Base-by-base conservation (phyloP, 2,888 invertebrate genomes). In the Pediacus dermestoides region DNA sequence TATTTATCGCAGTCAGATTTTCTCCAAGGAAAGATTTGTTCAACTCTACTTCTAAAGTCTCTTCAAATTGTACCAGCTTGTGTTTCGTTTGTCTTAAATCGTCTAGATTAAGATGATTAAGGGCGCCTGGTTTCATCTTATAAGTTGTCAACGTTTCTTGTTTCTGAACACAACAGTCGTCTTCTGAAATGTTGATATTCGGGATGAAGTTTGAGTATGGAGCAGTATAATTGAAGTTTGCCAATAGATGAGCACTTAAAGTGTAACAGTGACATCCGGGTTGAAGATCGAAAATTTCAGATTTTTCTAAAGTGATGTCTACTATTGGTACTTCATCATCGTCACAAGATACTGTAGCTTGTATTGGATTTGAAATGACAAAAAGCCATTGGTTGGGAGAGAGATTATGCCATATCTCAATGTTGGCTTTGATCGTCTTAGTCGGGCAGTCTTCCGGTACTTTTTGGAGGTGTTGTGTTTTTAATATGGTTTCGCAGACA, bases 1-100 rank as follows among this genome's bases (percentile, higher is more conserved):
- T n/a, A n/a, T n/a, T n/a, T n/a, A n/a, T n/a, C n/a, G n/a, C n/a
- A n/a, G n/a, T n/a, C n/a, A n/a, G 35, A 9, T 47, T 46, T 6
- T 13, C 25, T 11, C 39, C 40, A 8, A 48, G 39, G 16, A 46
- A 46, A 13, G 50, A 39, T 18, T 46, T 36, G n/a, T 46, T 50
- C 2, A 50, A 25, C 16, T 40, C 34, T 11, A 44, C 34, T 6
- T 42, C 39, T 1, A 50, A 12, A 7, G 42, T 31, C 22, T 48
- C 34, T n/a, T 48, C 44, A 15, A 50, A 42, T 12, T 48, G 41
- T 12, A 44, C 26, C 3, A 50, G 27, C 27, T 53, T 46, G 15
- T 48, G 48, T 31, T 35, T 37, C 4, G 44, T 42, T 10, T 41
- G 45, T 22, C 36, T 32, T 7, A 51, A 13, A 4, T 52, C 49